Evolutionary conservation across 2,888 invertebrate genomes (phyloP).

Genomic region (Amaurobius ferox): DNA sequence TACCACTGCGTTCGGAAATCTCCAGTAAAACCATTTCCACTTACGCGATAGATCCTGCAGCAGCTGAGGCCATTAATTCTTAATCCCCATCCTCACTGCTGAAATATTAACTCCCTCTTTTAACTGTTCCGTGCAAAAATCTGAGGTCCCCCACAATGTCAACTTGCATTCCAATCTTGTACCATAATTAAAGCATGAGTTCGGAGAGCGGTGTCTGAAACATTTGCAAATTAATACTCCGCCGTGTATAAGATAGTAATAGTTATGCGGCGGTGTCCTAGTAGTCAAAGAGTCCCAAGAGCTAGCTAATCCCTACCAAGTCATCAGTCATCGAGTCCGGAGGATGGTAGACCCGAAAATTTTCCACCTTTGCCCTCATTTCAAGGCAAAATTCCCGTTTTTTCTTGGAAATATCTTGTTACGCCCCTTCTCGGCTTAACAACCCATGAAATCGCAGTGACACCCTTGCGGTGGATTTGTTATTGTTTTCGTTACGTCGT

Average conservation of each 20-base stretch:
- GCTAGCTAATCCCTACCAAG: constrained; percentile 38
- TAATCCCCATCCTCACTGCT: too few species aligned
- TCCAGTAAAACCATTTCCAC: not conserved
- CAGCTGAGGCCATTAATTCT: not conserved
- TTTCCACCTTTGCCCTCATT: constrained; percentile 10
- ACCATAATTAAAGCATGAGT: not conserved
- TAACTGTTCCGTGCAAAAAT: not conserved
- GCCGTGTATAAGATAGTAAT: constrained; percentile 10
- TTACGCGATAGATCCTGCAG: not conserved
- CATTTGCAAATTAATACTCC: constrained; percentile 32
- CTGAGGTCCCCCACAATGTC: not conserved
- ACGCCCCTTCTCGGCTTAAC: not conserved
- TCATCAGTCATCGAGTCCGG: constrained; percentile 38
- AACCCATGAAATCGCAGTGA: constrained; percentile 24
- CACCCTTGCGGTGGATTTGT: not conserved
- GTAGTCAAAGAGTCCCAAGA: not conserved
- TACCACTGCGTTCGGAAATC: not conserved
- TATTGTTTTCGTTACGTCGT: not conserved
- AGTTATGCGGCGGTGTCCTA: not conserved
- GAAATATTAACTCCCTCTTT: not conserved
- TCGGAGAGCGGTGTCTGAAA: not conserved
- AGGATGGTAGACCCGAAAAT: not conserved
- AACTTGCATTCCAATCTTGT: not conserved
- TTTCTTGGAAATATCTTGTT: constrained; percentile 13
- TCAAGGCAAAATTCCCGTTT: not conserved